Conservation (phyloP, 2,113 vertebrate genomes). For the Equus quagga region DNA sequence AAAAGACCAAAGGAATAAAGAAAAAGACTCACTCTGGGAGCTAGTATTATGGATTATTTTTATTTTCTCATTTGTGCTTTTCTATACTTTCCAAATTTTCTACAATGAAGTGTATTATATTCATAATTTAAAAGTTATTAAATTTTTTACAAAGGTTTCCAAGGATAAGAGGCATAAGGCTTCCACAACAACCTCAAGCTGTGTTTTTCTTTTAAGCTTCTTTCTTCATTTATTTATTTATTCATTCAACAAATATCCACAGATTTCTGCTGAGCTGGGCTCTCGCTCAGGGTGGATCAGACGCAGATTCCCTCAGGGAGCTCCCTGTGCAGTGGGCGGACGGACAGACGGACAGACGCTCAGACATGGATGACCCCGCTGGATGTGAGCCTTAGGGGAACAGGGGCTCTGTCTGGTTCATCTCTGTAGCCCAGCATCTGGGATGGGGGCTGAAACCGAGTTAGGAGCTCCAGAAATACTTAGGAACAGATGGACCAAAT, state of each 20-base stretch:
- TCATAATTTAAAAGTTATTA: slow-evolving; percentile 57
- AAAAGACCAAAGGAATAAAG: background rate
- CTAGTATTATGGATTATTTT: slow-evolving; percentile 11
- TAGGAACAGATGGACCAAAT: background rate
- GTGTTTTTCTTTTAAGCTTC: slow-evolving; percentile 13
- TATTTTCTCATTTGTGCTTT: slow-evolving; percentile 44
- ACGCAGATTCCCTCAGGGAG: background rate
- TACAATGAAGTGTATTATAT: slow-evolving; percentile 8
- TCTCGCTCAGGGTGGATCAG: rapidly evolving
- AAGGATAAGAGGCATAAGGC: background rate
- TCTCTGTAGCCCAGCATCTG: background rate
- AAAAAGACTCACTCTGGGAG: slow-evolving; percentile 33
- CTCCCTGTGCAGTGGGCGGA: background rate
- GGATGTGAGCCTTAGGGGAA: background rate
- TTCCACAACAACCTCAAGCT: background rate
- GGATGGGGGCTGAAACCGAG: background rate
- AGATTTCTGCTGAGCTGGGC: background rate
- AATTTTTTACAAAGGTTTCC: slow-evolving; percentile 48
- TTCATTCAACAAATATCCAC: background rate
- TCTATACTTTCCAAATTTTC: slow-evolving; percentile 41
- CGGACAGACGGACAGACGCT: background rate
- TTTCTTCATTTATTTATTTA: background rate
- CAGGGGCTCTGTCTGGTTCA: background rate
- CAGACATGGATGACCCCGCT: background rate
- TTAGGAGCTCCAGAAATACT: background rate